Evolutionary conservation across 53 echinoderm and acorn worm genomes (phyloP).

Genomic region (Stichopus horrens): DNA sequence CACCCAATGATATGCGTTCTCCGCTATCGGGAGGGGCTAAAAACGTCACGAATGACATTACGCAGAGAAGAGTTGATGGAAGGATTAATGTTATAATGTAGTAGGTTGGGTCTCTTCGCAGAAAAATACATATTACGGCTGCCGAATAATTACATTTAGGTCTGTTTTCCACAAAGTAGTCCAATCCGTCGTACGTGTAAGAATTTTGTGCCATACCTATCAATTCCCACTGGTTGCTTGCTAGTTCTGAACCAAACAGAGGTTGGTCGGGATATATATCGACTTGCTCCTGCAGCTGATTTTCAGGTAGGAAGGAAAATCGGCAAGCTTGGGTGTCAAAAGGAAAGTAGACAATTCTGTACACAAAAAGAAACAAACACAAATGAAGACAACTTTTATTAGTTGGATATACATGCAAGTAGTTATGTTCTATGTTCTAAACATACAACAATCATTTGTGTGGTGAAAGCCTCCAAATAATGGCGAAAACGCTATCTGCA

Average conservation of each 20-base stretch:
- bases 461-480: too few relatives aligned
- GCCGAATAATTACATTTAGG: too few relatives aligned
- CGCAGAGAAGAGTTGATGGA: constrained; percentile 11
- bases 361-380: background rate
- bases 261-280: background rate
- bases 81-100: background rate
- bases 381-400: too few relatives aligned
- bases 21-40: constrained; percentile 27
- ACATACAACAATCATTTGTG: too few relatives aligned
- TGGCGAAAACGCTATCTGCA: too few relatives aligned
- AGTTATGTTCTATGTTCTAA: too few relatives aligned
- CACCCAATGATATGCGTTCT: background rate
- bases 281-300: background rate
- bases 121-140: too few relatives aligned
- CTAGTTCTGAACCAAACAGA: background rate
- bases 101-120: background rate
- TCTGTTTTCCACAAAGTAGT: too few relatives aligned
- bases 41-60: constrained; percentile 13
- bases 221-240: too few relatives aligned
- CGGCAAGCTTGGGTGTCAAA: constrained; percentile 22
- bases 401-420: too few relatives aligned
- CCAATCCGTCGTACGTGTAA: too few relatives aligned
- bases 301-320: constrained; percentile 15
- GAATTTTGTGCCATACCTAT: too few relatives aligned
- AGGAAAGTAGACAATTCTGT: constrained; percentile 17